These are phyloP conservation scores for Conus ventricosus DNA, from an alignment of 1,140 invertebrate genomes.

Conservation along the genomic window DNA sequence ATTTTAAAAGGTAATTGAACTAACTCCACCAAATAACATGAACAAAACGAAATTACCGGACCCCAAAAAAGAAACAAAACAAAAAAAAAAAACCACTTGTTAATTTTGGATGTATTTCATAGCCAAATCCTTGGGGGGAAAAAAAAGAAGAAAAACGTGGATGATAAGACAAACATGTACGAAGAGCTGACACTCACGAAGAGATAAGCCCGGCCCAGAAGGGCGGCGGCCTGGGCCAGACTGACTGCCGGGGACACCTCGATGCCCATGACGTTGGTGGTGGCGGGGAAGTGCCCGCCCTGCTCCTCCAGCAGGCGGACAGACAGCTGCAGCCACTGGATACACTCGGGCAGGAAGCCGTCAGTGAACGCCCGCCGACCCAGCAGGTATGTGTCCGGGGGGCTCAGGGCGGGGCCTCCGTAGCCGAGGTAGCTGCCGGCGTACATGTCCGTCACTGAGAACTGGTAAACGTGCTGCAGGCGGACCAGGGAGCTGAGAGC, in stretches of 20 bases:
- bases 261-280: neutral
- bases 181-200: neutral
- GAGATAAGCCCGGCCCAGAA: neutral
- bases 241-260: neutral
- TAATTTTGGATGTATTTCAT: no score
- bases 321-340: constrained; percentile 16
- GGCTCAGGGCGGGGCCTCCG: neutral
- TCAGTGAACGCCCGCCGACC: constrained; percentile 9
- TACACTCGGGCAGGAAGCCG: constrained; percentile 2
- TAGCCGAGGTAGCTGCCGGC: constrained; percentile 21
- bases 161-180: neutral
- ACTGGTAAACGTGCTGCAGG: constrained; percentile 8
- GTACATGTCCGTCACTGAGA: neutral
- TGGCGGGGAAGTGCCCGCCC: neutral
- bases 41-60: no score
- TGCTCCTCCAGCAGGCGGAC: neutral
- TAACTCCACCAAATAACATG: no score
- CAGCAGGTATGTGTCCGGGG: neutral
- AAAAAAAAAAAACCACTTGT: no score
- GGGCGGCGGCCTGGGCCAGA: neutral
- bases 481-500: constrained; percentile 1
- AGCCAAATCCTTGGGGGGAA: no score
- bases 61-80: no score
- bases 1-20: no score
- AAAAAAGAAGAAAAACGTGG: no score